phyloP scores from a whole-genome alignment of 2,888 invertebrate genomes.

The Eulithis testata region DNA sequence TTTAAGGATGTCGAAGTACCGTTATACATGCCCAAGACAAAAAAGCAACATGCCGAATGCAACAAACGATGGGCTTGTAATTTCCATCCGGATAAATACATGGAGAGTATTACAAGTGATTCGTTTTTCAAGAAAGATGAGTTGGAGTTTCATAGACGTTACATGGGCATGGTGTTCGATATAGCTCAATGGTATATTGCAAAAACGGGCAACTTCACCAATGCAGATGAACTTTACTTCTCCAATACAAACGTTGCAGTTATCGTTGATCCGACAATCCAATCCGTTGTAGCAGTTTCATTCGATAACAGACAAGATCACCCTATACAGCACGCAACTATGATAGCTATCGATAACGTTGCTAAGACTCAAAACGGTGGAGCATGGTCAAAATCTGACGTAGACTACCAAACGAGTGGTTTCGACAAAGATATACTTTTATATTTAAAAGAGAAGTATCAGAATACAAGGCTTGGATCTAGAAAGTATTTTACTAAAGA shows the following conservation, averaged over 20 bases:
- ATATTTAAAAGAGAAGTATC: conserved; percentile 63
- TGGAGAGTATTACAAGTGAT: conserved; percentile 88
- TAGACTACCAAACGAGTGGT: conserved; percentile 42
- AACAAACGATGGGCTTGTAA: conserved; percentile 91
- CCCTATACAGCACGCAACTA: conserved; percentile 92
- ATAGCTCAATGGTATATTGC: conserved; percentile 69
- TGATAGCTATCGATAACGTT: conserved; percentile 94
- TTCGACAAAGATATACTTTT: conserved; percentile 57
- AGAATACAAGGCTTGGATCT: conserved; percentile 77
- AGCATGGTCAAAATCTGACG: conserved; percentile 82
- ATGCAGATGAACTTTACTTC: conserved; percentile 41
- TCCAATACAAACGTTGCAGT: conserved; percentile 70
- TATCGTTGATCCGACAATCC: conserved; percentile 89
- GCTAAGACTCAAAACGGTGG: conserved; percentile 93
- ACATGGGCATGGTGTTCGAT: conserved; percentile 85
- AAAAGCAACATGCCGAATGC: conserved; percentile 86
- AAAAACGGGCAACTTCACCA: conserved; percentile 20
- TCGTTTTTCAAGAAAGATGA: conserved; percentile 79
- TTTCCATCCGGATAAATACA: conserved; percentile 91
- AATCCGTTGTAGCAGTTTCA: conserved; percentile 88
- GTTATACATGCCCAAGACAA: conserved; percentile 85
- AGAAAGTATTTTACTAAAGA: conserved; percentile 61
- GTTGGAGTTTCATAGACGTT: conserved; percentile 74
- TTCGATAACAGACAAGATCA: conserved; percentile 84
- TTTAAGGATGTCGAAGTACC: conserved; percentile 85